Evolutionary conservation across 2,888 invertebrate genomes (phyloP).

Genomic region (Drosophila affinis): DNA sequence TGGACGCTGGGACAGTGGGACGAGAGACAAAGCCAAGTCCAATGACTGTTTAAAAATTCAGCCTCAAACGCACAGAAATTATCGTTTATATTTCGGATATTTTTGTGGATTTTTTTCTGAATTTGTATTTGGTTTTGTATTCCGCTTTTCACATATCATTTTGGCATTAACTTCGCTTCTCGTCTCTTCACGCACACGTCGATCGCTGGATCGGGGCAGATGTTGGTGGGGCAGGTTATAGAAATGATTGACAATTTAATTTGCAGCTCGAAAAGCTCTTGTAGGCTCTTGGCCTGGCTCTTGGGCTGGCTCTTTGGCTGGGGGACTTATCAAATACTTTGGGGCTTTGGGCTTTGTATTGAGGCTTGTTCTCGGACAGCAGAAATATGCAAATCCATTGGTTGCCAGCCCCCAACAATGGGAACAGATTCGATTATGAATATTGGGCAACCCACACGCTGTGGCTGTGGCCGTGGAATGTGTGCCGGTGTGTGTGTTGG

Average conservation of each 20-base stretch:
- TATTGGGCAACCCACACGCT: constrained; percentile 68
- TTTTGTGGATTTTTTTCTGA: constrained; percentile 6
- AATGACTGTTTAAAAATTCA: constrained; percentile 78
- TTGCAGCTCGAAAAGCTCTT: constrained; percentile 56
- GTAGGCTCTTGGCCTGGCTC: constrained; percentile 12
- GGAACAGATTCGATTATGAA: constrained; percentile 48
- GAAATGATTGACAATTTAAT: constrained; percentile 82
- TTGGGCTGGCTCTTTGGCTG: too few relatives aligned
- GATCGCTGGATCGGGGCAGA: constrained; percentile 13
- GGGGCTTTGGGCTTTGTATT: constrained; percentile 55
- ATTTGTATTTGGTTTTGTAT: constrained; percentile 1
- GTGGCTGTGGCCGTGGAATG: constrained; percentile 16
- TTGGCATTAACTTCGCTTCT: constrained; percentile 74
- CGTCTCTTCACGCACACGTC: constrained; percentile 67
- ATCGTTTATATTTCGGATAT: constrained; percentile 36
- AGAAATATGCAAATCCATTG: constrained; percentile 74
- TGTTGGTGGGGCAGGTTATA: constrained; percentile 56
- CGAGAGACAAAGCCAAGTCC: constrained; percentile 42
- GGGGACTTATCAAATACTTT: constrained; percentile 72
- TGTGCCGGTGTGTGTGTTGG: not conserved
- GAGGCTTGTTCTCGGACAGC: constrained; percentile 41
- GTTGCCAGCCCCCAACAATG: constrained; percentile 37
- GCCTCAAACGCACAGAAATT: constrained; percentile 32
- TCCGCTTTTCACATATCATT: constrained; percentile 68
- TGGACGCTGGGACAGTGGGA: not conserved